Base-by-base conservation (phyloP, 92 coral and sea anemone genomes). In the Muricea muricata region DNA sequence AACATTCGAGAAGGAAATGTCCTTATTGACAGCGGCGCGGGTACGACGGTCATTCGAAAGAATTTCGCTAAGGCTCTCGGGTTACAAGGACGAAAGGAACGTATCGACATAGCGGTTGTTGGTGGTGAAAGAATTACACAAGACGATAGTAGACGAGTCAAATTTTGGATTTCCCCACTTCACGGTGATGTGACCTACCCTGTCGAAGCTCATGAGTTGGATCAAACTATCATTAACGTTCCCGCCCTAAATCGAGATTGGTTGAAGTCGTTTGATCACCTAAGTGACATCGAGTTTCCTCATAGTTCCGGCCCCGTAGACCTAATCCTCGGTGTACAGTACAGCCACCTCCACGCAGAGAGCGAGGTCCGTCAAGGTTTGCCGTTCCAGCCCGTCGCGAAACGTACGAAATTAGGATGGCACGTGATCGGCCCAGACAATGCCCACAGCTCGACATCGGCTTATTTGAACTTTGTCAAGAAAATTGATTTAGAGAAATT, bases 1-100 rank as follows among this genome's bases (percentile, higher is more conserved):
- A 40, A 76, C 25, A 65, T 85, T n/a, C 40, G 65, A 7, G 80
- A 89, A 42, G 90, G 90, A 17, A 89, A 79, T 21, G 90, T 80
- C 15, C 90, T 89, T 14, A 39, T 89, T 17, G 92, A 85, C 78
- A 84, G 89, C 26, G n/a, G n/a, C n/a, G n/a, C n/a, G n/a, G n/a
- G n/a, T n/a, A n/a, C n/a, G n/a, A n/a, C n/a, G n/a, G n/a, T 86
- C 81, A 52, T 85, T 89, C 41, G 77, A 17, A 66, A 57, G 50
- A 76, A 55, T 8, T 84, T 84, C 24, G 89, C 89, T 25, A 46
- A 54, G 31, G 89, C 29, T 7, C 86, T 88, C 20, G 86, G 92
- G 12, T 46, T 85, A 14, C 89, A 89, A 42, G 86, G 84, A 24
- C 68, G 41, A 47, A 0, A 21, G 11, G 92, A 89, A 17, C 35